Evolutionary conservation across 2,113 vertebrate genomes (phyloP).

Genomic region (Rhinoderma darwinii): DNA sequence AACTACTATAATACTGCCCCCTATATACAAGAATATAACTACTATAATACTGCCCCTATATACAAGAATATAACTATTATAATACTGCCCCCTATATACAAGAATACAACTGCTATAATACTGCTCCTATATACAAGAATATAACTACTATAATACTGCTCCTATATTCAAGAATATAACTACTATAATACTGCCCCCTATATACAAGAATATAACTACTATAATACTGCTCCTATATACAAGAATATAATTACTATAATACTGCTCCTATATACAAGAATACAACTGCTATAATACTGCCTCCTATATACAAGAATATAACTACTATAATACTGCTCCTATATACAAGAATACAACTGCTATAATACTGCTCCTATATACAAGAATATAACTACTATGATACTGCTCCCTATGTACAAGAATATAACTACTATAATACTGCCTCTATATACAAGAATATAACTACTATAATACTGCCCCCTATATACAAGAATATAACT

Average conservation of each 20-base stretch:
- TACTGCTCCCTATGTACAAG: neutral
- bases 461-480: neutral
- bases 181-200: neutral
- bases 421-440: slow-evolving; percentile 3
- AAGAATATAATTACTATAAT: slow-evolving; percentile 13
- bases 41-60: neutral
- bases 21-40: neutral
- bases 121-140: slow-evolving; percentile 11
- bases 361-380: neutral
- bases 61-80: neutral
- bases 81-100: neutral
- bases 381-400: slow-evolving; percentile 7
- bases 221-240: neutral
- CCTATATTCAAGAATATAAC: neutral
- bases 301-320: no score
- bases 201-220: neutral
- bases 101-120: slow-evolving; percentile 14
- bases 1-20: no score
- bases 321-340: neutral
- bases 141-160: neutral
- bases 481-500: neutral
- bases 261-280: neutral
- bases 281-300: neutral
- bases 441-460: neutral
- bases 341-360: neutral